phyloP scores from a whole-genome alignment of 92 coral and sea anemone genomes.

The Porites rus region DNA sequence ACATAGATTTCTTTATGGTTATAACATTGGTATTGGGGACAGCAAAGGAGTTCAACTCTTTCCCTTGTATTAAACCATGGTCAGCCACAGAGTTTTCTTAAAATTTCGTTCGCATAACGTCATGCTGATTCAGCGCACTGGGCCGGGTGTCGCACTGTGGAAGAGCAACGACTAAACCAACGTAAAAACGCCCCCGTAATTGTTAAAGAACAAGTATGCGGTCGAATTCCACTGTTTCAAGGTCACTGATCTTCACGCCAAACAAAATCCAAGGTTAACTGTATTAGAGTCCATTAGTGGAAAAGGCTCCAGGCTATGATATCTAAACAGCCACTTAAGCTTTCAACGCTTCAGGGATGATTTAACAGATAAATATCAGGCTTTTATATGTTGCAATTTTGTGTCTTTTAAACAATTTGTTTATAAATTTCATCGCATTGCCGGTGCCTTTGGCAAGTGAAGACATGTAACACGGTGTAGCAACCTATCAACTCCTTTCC shows the following conservation, averaged over 20 bases:
- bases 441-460: too few relatives aligned
- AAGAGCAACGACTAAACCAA: too few relatives aligned
- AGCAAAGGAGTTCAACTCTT: not conserved
- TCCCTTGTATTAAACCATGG: too few relatives aligned
- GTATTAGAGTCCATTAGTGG: not conserved
- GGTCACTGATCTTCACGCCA: constrained; percentile 7
- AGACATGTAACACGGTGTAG: too few relatives aligned
- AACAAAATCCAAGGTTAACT: not conserved
- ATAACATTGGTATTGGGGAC: not conserved
- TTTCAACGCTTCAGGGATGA: not conserved
- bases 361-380: not conserved
- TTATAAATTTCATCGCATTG: too few relatives aligned
- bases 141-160: too few relatives aligned
- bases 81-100: not conserved
- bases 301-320: constrained; percentile 12
- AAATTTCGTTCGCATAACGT: not conserved
- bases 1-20: not conserved
- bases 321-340: constrained; percentile 3
- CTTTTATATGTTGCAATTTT: not conserved
- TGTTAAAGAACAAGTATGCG: not conserved
- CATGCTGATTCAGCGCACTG: not conserved
- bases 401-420: too few relatives aligned
- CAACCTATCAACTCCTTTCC: too few relatives aligned
- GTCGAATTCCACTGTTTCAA: not conserved
- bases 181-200: not conserved